A percentile compares a stretch with the other conserved stretches of the same genome.
phyloP scores from a whole-genome alignment of 2,888 invertebrate genomes.

The Bibio marci region DNA sequence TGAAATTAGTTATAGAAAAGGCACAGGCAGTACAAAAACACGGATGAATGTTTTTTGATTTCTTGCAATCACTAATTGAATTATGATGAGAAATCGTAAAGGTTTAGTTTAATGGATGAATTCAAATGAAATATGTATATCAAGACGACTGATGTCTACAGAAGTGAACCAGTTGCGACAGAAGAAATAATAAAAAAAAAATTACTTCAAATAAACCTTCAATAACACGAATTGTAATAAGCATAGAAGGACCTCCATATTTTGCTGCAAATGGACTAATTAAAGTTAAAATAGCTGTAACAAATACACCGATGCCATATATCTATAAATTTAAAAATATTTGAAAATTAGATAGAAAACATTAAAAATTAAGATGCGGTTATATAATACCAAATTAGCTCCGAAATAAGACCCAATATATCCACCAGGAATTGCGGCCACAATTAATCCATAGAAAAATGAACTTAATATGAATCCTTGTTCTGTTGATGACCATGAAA shows the following conservation, averaged over 20 bases:
- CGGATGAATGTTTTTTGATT: too few relatives aligned
- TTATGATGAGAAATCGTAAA: too few relatives aligned
- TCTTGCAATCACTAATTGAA: too few relatives aligned
- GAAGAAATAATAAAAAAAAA: too few relatives aligned
- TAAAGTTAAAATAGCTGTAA: conserved; percentile 61
- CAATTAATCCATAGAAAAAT: conserved; percentile 78
- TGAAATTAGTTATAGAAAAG: too few relatives aligned
- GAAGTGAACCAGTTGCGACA: too few relatives aligned
- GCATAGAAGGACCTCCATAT: conserved; percentile 41
- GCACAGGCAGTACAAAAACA: too few relatives aligned
- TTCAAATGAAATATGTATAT: too few relatives aligned
- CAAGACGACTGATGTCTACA: too few relatives aligned
- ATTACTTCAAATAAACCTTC: conserved; percentile 58
- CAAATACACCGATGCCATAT: conserved; percentile 59
- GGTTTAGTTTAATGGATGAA: too few relatives aligned
- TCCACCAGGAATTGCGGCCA: conserved; percentile 70
- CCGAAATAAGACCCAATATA: conserved; percentile 71
- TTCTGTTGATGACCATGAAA: conserved; percentile 61
- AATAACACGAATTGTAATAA: conserved; percentile 54
- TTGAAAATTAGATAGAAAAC: too few relatives aligned
- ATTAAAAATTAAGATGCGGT: neutral
- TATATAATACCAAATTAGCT: conserved; percentile 43
- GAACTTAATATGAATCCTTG: conserved; percentile 68
- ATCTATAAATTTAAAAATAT: conserved; percentile 21
- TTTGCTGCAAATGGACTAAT: conserved; percentile 64